Percentiles rank a stretch among this genome's conserved stretches.
These are phyloP conservation scores for Sardinella longiceps DNA, from an alignment of 2,797 vertebrate genomes.

Conservation along the genomic window DNA sequence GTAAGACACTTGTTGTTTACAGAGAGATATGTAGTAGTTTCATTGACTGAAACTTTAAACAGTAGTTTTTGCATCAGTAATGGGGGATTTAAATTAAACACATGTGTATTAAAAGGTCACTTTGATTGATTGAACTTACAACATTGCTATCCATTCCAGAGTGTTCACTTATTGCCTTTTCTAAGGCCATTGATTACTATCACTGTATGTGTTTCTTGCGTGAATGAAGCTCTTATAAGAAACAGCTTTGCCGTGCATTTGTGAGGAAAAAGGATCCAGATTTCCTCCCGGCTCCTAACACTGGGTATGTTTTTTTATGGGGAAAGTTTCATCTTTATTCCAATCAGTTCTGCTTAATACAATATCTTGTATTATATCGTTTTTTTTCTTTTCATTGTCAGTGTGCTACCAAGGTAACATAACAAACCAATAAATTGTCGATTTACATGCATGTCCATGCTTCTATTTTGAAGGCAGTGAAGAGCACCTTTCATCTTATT, in stretches of 20 bases:
- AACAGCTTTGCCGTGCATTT: conserved; percentile 59
- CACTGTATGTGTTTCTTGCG: conserved; percentile 56
- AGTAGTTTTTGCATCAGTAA: not conserved
- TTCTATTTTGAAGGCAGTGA: conserved; percentile 42
- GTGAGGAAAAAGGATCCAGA: conserved; percentile 49
- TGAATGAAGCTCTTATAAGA: conserved; percentile 58
- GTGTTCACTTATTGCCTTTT: conserved; percentile 34
- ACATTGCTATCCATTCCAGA: conserved; percentile 48
- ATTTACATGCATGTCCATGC: conserved; percentile 46
- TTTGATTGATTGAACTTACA: conserved; percentile 40
- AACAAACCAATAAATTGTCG: conserved; percentile 54
- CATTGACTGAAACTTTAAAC: not conserved
- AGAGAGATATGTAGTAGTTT: not conserved
- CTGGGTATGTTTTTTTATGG: conserved; percentile 33
- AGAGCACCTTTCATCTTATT: conserved; percentile 55
- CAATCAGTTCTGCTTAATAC: conserved; percentile 52
- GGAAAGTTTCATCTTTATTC: conserved; percentile 50
- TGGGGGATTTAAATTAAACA: not conserved
- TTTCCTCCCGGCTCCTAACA: conserved; percentile 33
- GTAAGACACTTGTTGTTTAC: not conserved
- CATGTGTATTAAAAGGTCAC: conserved; percentile 15
- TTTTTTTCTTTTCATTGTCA: conserved; percentile 42
- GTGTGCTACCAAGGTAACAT: conserved; percentile 47
- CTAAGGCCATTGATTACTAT: conserved; percentile 47
- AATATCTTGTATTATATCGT: conserved; percentile 54